phyloP scores from a whole-genome alignment of 2,888 invertebrate species.

The Acrobasis suavella region DNA sequence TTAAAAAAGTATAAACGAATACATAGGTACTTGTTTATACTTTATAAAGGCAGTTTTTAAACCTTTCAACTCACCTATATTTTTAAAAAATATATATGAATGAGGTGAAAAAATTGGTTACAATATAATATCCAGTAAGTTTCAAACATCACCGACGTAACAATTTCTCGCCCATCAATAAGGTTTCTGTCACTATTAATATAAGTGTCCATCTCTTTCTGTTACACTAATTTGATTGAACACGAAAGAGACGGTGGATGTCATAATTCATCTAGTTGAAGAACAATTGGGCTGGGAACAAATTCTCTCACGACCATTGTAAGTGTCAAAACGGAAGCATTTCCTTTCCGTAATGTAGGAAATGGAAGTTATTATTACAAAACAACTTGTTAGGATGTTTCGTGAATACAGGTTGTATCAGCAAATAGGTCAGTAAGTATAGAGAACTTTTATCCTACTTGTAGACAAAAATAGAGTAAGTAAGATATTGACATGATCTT shows the following conservation, averaged over 20 bases:
- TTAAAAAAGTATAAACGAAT: too few relatives aligned
- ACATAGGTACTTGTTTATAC: too few relatives aligned
- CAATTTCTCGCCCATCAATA: slow-evolving; percentile 42
- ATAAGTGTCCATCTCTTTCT: slow-evolving; percentile 41
- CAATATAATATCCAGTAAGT: slow-evolving; percentile 17
- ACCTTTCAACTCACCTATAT: too few relatives aligned
- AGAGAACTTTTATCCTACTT: too few relatives aligned
- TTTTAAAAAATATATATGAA: too few relatives aligned
- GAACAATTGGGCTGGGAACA: slow-evolving; percentile 42
- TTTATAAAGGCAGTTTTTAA: too few relatives aligned
- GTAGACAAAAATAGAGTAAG: too few relatives aligned
- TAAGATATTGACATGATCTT: too few relatives aligned
- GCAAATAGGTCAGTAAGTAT: too few relatives aligned
- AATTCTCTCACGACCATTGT: slow-evolving; percentile 69
- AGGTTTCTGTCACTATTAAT: slow-evolving; percentile 41
- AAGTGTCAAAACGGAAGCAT: slow-evolving; percentile 69
- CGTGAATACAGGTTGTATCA: too few relatives aligned
- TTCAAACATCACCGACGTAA: slow-evolving; percentile 33
- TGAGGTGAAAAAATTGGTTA: background rate
- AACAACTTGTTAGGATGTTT: background rate
- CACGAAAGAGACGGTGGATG: slow-evolving; percentile 39
- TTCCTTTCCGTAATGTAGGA: slow-evolving; percentile 49
- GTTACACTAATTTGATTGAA: slow-evolving; percentile 24
- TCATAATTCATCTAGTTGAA: slow-evolving; percentile 54
- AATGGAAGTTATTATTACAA: slow-evolving; percentile 38